Percentiles rank a stretch among this genome's conserved stretches.
Conservation (phyloP, 2,888 invertebrate genomes). For the Drosophila trichaetosa region DNA sequence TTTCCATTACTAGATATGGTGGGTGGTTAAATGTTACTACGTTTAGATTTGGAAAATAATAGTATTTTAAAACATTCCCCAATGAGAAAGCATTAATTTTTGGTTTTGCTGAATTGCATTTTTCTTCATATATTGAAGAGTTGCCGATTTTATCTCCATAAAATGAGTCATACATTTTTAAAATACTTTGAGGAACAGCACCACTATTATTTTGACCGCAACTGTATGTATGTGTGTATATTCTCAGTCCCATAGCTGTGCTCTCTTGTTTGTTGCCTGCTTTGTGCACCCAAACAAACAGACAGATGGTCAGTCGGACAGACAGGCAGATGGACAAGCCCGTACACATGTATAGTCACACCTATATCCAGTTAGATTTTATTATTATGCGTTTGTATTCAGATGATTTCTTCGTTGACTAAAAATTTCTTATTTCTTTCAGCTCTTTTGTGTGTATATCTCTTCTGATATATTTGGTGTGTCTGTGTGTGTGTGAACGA, state of each 20-base stretch:
- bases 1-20: no score
- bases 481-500: constrained; percentile 17
- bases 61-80: no score
- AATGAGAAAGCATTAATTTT: not conserved
- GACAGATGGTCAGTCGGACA: constrained; percentile 2
- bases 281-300: constrained; percentile 19
- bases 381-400: constrained; percentile 35
- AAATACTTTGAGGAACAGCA: not conserved
- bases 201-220: not conserved
- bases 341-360: constrained; percentile 34
- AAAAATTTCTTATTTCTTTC: constrained; percentile 30
- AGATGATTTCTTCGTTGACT: constrained; percentile 30
- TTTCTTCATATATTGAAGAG: not conserved
- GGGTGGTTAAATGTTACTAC: no score
- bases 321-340: constrained; percentile 3
- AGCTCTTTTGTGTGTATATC: constrained; percentile 15
- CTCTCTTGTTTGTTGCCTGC: constrained; percentile 15
- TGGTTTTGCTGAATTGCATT: not conserved
- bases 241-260: constrained; percentile 6
- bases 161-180: not conserved
- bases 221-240: not conserved
- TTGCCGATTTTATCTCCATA: not conserved
- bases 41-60: no score
- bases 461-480: constrained; percentile 27
- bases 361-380: constrained; percentile 46